phyloP scores from a whole-genome alignment of 1,140 invertebrate species.

The Pseudomyrmex pallidus region DNA sequence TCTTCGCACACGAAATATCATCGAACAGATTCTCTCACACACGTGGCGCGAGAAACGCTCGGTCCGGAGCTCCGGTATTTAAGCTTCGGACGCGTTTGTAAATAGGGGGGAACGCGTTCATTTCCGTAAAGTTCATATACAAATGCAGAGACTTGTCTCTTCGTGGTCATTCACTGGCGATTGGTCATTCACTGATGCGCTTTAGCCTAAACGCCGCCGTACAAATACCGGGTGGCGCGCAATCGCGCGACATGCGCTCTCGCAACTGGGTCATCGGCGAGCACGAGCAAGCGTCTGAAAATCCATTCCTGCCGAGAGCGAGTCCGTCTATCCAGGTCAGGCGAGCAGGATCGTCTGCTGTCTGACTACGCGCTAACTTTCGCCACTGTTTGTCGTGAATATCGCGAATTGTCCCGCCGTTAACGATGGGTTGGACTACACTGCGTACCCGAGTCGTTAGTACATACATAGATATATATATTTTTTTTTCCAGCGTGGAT shows the following conservation, averaged over 20 bases:
- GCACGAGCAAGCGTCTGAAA: slow-evolving; percentile 72
- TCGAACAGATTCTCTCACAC: too few species aligned
- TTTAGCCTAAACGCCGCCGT: slow-evolving; percentile 69
- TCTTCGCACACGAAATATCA: too few species aligned
- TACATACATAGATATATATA: slow-evolving; percentile 58
- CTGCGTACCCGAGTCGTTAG: slow-evolving; percentile 83
- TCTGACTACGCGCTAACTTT: slow-evolving; percentile 31
- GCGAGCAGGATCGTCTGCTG: slow-evolving; percentile 70
- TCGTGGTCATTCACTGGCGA: slow-evolving; percentile 35
- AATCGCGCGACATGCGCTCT: slow-evolving; percentile 81
- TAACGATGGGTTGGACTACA: slow-evolving; percentile 83
- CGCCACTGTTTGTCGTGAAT: not conserved
- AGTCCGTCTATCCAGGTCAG: slow-evolving; percentile 80
- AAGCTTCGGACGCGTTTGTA: not conserved
- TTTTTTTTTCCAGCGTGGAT: not conserved
- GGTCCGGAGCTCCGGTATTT: too few species aligned
- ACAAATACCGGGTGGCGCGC: slow-evolving; percentile 75
- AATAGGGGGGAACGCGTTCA: not conserved
- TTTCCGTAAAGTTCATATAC: not conserved
- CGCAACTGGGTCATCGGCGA: slow-evolving; percentile 79
- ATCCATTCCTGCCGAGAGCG: slow-evolving; percentile 75
- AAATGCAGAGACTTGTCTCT: not conserved
- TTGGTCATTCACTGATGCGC: slow-evolving; percentile 48
- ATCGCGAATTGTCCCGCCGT: slow-evolving; percentile 60
- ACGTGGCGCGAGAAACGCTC: too few species aligned